Base-by-base conservation (phyloP, 2,888 invertebrate species). In the Thymelicus lineola region DNA sequence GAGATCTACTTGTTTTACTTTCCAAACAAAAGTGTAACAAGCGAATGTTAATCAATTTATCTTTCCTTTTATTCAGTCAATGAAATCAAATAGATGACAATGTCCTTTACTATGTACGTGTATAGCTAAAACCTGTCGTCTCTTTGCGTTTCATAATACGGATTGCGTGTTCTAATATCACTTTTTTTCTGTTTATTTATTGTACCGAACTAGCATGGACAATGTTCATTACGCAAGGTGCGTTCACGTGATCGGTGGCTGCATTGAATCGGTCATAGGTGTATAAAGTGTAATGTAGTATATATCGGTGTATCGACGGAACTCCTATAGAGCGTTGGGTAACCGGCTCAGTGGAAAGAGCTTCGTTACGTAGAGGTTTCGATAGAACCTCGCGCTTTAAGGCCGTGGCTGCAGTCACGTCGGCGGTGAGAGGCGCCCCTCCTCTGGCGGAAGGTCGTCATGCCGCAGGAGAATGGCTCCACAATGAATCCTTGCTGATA, bases 321-420 rank as follows among this genome's bases (percentile, higher is more conserved):
- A 88, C 90, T 84, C 82, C 84, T 90, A 91, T 91, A 86, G 84
- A 82, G 85, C 86, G 86, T 93, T 93, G 91, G 86, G 93, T 92
- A 93, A 93, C 89, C 85, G 79, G 76, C 67, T 42, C 60, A 53
- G 45, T 91, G 88, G 91, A 91, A 91, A 91, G 90, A 93, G 91
- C 89, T 90, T 87, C 87, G 89, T 92, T 92, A 91, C 91, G 91
- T 91, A 89, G 87, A 89, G 83, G 90, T 92, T 92, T 92, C 90
- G 87, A 92, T 92, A 91, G 91, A 92, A 89, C 91, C 93, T 93
- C 93, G 93, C 63, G 86, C 86, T 85, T 87, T 93, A 90, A 92
- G 93, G 93, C 93, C 93, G 92, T 86, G 89, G 89, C 88, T 89
- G 90, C 91, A 90, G 91, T 91, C 93, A 93, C 93, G 92, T 91